Evolutionary conservation across 2,113 vertebrate species (phyloP).

Genomic region (Crotophaga sulcirostris): DNA sequence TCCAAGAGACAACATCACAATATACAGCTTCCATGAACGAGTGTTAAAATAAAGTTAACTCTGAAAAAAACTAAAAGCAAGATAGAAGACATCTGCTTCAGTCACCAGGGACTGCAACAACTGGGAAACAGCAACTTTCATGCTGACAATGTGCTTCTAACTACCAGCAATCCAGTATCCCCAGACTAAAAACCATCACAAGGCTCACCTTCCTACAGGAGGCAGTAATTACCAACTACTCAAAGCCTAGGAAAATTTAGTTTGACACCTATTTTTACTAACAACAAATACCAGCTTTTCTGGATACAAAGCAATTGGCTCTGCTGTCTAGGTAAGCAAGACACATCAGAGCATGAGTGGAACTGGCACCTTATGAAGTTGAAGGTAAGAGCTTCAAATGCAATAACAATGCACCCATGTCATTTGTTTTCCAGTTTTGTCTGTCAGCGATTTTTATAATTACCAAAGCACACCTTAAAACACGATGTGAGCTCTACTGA

Average conservation of each 20-base stretch:
- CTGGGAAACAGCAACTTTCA: background rate
- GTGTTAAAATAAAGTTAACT: background rate
- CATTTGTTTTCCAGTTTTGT: constrained; percentile 10
- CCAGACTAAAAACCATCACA: background rate
- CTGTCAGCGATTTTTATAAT: constrained; percentile 26
- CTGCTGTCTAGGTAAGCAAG: background rate
- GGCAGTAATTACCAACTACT: background rate
- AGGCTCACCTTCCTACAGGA: background rate
- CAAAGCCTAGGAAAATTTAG: background rate
- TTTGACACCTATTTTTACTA: background rate
- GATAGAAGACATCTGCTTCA: background rate
- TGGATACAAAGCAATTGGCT: background rate
- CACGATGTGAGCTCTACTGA: background rate
- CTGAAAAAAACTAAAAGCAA: background rate
- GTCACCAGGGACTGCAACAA: background rate
- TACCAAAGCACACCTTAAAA: constrained; percentile 32
- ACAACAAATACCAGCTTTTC: background rate
- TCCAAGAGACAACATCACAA: background rate
- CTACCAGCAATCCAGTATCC: background rate
- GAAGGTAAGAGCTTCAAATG: background rate
- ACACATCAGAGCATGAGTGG: background rate
- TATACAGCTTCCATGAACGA: background rate
- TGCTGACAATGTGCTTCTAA: background rate
- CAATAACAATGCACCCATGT: background rate
- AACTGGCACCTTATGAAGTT: background rate